phyloP scores from a whole-genome alignment of 2,888 invertebrate species.

The Macaria notata region DNA sequence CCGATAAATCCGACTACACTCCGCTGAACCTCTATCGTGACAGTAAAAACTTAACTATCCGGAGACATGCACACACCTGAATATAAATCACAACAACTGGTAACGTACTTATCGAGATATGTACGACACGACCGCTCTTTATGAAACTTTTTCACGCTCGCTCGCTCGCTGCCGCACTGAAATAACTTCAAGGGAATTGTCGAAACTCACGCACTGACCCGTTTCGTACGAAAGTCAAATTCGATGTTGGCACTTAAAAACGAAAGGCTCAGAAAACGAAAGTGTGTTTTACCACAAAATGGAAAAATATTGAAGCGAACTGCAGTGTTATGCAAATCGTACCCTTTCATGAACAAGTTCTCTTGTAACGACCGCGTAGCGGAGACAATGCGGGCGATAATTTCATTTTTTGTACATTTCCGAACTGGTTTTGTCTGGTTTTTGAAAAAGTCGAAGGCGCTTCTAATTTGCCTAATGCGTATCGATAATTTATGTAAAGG shows the following conservation, averaged over 20 bases:
- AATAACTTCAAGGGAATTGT: constrained; percentile 40
- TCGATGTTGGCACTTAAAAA: constrained; percentile 47
- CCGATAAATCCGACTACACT: constrained; percentile 73
- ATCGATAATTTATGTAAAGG: constrained; percentile 76
- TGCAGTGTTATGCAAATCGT: constrained; percentile 67
- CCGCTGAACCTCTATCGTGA: constrained; percentile 68
- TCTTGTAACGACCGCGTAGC: constrained; percentile 37
- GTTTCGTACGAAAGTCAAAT: constrained; percentile 40
- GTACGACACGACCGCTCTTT: constrained; percentile 68
- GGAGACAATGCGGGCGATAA: constrained; percentile 54
- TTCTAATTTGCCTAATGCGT: constrained; percentile 74
- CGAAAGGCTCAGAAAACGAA: constrained; percentile 48
- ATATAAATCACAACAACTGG: constrained; percentile 72
- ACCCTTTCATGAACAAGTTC: constrained; percentile 46
- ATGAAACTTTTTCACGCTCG: constrained; percentile 58
- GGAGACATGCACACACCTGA: constrained; percentile 73
- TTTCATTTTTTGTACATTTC: constrained; percentile 55
- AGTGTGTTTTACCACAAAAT: constrained; percentile 71
- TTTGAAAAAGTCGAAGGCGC: constrained; percentile 53
- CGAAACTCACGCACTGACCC: constrained; percentile 52
- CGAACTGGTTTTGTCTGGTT: constrained; percentile 54
- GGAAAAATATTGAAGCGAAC: constrained; percentile 69
- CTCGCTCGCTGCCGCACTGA: constrained; percentile 43
- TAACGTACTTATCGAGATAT: constrained; percentile 71
- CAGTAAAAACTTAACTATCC: constrained; percentile 78